Conservation (phyloP, 2,888 invertebrate species). For the Acleris emargana region DNA sequence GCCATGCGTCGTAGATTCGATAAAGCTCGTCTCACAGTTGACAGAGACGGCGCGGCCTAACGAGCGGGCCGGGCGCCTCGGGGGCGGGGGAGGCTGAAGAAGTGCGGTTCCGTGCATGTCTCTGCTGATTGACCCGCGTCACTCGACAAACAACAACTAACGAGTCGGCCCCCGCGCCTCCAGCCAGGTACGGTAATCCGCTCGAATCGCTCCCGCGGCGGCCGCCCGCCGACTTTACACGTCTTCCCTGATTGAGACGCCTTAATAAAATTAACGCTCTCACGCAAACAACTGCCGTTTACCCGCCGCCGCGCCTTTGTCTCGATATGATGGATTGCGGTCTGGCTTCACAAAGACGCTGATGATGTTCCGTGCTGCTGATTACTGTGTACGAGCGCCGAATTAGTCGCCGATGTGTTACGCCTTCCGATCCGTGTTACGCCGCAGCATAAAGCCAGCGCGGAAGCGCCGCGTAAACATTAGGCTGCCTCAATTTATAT, state of each 20-base stretch:
- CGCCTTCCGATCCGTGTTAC: constrained; percentile 49
- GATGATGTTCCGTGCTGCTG: constrained; percentile 73
- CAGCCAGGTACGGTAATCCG: constrained; percentile 72
- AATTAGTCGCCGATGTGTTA: constrained; percentile 64
- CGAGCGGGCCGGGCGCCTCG: constrained; percentile 55
- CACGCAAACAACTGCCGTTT: constrained; percentile 75
- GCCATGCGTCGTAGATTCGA: constrained; percentile 83
- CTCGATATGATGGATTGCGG: constrained; percentile 81
- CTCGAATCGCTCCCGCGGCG: constrained; percentile 75
- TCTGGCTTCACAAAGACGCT: constrained; percentile 70
- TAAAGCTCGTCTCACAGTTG: constrained; percentile 82
- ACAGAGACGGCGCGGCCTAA: constrained; percentile 81
- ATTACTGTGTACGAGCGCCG: constrained; percentile 74
- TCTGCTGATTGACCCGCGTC: constrained; percentile 84
- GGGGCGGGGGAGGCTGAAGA: constrained; percentile 69
- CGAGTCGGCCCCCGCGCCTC: constrained; percentile 80
- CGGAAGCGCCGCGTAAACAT: constrained; percentile 66
- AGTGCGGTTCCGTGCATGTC: constrained; percentile 84
- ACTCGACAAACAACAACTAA: constrained; percentile 84
- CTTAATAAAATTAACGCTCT: constrained; percentile 81
- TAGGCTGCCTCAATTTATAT: constrained; percentile 60
- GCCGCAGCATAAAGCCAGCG: constrained; percentile 48
- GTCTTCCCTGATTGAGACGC: constrained; percentile 79
- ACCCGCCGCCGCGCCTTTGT: constrained; percentile 72
- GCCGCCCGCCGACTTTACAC: constrained; percentile 70